These are phyloP conservation scores for Orthosia incerta DNA, from an alignment of 2,888 invertebrate species.

Conservation along the genomic window DNA sequence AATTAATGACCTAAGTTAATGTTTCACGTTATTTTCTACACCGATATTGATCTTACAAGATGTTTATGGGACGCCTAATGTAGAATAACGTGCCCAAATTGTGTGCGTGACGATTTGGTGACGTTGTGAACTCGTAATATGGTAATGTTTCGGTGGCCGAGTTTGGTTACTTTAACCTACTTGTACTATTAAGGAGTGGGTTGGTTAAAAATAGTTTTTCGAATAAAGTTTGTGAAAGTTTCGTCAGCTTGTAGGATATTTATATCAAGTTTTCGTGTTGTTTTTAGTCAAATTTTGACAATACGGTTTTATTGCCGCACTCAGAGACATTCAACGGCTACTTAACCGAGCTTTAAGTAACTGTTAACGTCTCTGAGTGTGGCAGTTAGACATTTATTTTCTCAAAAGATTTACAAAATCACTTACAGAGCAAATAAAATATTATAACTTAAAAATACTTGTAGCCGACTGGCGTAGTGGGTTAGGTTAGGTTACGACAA, in stretches of 20 bases:
- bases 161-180: slow-evolving; percentile 31
- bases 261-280: no score
- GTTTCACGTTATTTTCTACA: slow-evolving; percentile 52
- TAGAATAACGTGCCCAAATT: slow-evolving; percentile 25
- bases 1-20: slow-evolving; percentile 52
- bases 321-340: no score
- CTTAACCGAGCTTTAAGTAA: no score
- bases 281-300: no score
- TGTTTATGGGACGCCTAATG: slow-evolving; percentile 55
- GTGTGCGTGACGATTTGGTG: slow-evolving; percentile 51
- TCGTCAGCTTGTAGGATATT: background rate
- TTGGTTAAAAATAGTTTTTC: slow-evolving; percentile 17
- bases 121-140: slow-evolving; percentile 33
- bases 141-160: slow-evolving; percentile 26
- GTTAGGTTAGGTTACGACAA: no score
- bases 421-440: no score
- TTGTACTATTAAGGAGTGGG: slow-evolving; percentile 1
- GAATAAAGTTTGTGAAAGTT: background rate
- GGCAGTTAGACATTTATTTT: no score
- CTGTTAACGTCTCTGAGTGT: no score
- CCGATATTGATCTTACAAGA: slow-evolving; percentile 62
- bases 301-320: no score
- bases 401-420: no score
- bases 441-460: no score
- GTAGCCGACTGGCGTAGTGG: no score